Percentiles rank a stretch among this genome's conserved stretches.
These are phyloP conservation scores for Onychostoma macrolepis DNA, from an alignment of 2,113 vertebrate genomes.

Conservation along the genomic window DNA sequence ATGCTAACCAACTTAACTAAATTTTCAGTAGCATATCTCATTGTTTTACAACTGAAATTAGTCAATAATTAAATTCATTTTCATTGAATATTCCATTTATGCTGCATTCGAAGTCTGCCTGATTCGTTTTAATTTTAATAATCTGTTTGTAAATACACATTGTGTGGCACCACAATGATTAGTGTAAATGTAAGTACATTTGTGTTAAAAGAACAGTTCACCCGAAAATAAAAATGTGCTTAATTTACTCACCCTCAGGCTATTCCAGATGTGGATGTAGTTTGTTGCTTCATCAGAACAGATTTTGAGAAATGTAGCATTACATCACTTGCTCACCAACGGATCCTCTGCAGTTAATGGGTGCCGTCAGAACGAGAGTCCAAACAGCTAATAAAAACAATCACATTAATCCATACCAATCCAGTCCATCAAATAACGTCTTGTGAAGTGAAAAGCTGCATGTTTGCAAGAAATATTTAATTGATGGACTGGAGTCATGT, in stretches of 20 bases:
- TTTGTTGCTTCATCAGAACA: neutral
- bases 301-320: too few relatives aligned
- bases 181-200: too few relatives aligned
- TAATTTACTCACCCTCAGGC: neutral
- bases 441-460: too few relatives aligned
- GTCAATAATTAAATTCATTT: neutral
- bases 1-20: neutral
- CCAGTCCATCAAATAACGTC: too few relatives aligned
- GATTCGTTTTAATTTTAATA: neutral
- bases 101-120: neutral
- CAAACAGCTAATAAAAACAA: too few relatives aligned
- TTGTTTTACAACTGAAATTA: neutral
- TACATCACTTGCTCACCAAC: too few relatives aligned
- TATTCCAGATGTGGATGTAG: neutral
- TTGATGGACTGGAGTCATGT: too few relatives aligned
- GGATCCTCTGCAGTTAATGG: too few relatives aligned
- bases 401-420: too few relatives aligned
- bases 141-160: neutral
- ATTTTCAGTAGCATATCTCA: neutral
- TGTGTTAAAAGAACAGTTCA: neutral
- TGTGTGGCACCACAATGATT: too few relatives aligned
- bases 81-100: neutral
- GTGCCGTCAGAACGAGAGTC: too few relatives aligned
- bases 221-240: neutral
- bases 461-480: too few relatives aligned